Base-by-base conservation (phyloP, 2,888 invertebrate genomes). In the Netelia melanura region DNA sequence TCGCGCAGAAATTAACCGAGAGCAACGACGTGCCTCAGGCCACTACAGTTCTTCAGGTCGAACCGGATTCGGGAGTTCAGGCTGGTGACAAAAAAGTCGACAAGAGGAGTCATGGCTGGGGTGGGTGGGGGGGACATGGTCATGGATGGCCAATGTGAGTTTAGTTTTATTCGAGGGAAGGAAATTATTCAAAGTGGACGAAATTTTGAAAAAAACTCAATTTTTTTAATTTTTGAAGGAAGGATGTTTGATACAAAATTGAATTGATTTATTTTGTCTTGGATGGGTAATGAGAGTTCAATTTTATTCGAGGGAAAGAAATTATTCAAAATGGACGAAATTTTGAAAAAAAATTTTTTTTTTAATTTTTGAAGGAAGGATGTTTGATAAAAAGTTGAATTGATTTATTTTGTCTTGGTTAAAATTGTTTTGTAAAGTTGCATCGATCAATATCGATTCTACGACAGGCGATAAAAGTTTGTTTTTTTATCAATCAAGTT, bases 81-180 rank as follows among this genome's bases (percentile, higher is more conserved):
- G 11, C 54, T 14, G 88, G 77, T 1, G 89, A 89, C 62, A 91
- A 89, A 74, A 91, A 90, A 74, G 52, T 91, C 56, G 87, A 80
- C 3, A 91, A 91, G 65, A 88, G 91, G 62, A 90, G 91, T 83
- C 87, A 89, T 58, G 88, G 86, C 25, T 90, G 87, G 89, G 85
- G 84, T 48, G 88, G 88, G 30, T 89, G 88, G 81, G 77, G 71
- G 9, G 89, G 87, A 62, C 75, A 85, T 61, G 77, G 86, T 68
- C 86, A 90, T 61, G 89, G 88, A 17, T 90, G 89, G 89, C 91
- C 90, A 21, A 88, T 87, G 90, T 91, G 79, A 76, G 86, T 86
- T 67, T 9, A 30, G 62, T 44, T 74, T 74, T 43, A 21, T 9
- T 17, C 10, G 56, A 58, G 17, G 21, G 23, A 58, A 17, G 17